Conservation (phyloP, 1,140 invertebrate genomes). For the Drosophila grimshawi region DNA sequence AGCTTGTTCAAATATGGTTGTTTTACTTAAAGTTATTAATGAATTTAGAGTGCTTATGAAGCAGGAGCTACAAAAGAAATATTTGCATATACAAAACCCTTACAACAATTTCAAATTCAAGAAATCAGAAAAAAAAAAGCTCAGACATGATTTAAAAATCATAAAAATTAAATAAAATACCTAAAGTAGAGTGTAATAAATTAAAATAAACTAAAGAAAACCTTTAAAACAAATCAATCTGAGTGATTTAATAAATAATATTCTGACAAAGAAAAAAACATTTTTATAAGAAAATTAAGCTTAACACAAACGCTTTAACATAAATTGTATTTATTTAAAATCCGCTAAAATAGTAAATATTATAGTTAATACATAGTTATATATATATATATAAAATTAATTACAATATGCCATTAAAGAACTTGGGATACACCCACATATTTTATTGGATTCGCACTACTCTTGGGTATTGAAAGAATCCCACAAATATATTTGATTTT, state of each 20-base stretch:
- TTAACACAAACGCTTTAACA: constrained; percentile 15
- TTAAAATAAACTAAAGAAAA: not conserved
- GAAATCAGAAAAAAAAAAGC: not conserved
- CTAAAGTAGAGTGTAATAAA: not conserved
- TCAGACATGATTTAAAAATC: not conserved
- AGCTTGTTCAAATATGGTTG: not conserved
- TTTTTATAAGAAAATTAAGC: not conserved
- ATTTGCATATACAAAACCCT: no score
- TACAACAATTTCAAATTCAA: not conserved
- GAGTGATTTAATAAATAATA: not conserved
- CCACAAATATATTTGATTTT: constrained; percentile 4
- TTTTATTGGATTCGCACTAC: not conserved
- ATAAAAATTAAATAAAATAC: no score
- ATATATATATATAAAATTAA: constrained; percentile 15
- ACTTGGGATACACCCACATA: constrained; percentile 12
- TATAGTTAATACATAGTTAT: constrained; percentile 20
- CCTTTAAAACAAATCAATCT: not conserved
- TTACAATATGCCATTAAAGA: constrained; percentile 10
- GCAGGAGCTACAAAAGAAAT: no score
- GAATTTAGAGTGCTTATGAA: constrained; percentile 17
- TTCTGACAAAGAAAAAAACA: not conserved
- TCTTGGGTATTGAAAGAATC: not conserved
- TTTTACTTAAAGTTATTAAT: no score
- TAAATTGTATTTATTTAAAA: constrained; percentile 41
- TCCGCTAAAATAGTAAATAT: constrained; percentile 31